Base-by-base conservation (phyloP, 2,797 vertebrate species). In the Diglossa cyanea region DNA sequence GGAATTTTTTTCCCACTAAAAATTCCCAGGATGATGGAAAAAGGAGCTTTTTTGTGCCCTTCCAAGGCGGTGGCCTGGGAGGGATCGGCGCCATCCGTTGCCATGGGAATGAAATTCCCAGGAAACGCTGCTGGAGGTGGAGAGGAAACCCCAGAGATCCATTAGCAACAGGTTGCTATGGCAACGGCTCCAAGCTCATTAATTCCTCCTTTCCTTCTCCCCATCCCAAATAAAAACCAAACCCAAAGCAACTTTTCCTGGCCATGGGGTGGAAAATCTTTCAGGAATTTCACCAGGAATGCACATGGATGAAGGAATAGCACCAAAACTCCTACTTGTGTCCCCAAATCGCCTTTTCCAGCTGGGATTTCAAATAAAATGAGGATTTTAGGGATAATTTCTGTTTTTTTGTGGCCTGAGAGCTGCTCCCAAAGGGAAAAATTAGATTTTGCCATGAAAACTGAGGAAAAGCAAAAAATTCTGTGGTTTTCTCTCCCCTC, bases 61-160 rank as follows among this genome's bases (percentile, higher is more conserved):
- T 73, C 66, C 21, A 7, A 84, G 90, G 81, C 88, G 9, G 96
- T 87, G 93, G 89, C 86, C 65, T 35, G 7, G 73, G 94, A 96
- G 93, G 97, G 97, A 98, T 91, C 97, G 88, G 98, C 77, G 98
- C 96, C 98, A 95, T 94, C 60, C 14, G 97, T 98, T 98, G 93
- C 98, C 97, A 98, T 85, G 94, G 98, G 96, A 98, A 98, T 97
- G 6, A 57, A 66, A 97, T 97, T 93, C 94, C 97, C 90, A 91
- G 97, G 97, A 96, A 98, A 96, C 95, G 78, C 67, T 83, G 95
- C 93, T 94, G 76, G 97, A 98, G 98, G 98, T 97, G 97, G 96
- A 94, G 96, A 98, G 98, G 98, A 97, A 98, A 98, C 98, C 98
- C 98, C 97, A 97, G 98, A 98, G 98, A 98, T 98, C 98, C 98